A percentile compares a stretch with the other conserved stretches of the same genome.
Conservation (phyloP, 2,113 vertebrate genomes). For the Lamprologus speciosus region DNA sequence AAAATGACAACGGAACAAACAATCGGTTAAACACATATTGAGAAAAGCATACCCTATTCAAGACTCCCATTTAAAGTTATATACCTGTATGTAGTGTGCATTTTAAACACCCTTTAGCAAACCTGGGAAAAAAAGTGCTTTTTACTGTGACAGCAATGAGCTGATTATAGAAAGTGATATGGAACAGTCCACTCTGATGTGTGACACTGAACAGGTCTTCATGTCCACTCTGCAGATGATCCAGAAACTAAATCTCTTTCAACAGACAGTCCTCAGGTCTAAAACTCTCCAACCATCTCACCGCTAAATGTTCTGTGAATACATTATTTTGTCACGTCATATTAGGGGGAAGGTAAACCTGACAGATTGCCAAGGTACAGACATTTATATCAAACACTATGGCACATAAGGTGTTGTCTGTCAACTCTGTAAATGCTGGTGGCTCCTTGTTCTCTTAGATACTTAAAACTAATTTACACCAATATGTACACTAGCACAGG, state of each 20-base stretch:
- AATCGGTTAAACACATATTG: neutral
- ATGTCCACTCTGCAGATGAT: neutral
- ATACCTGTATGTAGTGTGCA: neutral
- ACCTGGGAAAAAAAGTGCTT: neutral
- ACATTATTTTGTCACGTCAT: neutral
- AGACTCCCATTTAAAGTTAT: neutral
- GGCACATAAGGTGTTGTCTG: conserved; percentile 11
- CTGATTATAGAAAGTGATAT: neutral
- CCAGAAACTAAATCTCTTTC: neutral
- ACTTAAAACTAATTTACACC: neutral
- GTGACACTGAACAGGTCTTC: neutral
- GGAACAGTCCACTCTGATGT: neutral
- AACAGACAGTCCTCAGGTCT: neutral
- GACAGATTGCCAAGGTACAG: neutral
- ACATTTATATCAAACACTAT: conserved; percentile 1
- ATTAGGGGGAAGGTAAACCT: neutral
- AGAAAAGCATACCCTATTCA: neutral
- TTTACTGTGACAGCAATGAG: neutral
- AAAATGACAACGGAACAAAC: neutral
- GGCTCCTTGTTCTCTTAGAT: neutral
- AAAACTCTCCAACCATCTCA: neutral
- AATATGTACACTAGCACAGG: neutral
- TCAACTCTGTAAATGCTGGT: conserved; percentile 8
- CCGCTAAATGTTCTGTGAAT: neutral
- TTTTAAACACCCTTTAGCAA: neutral